Base-by-base conservation (phyloP, 2,888 invertebrate genomes). In the Parnassius glacialis region DNA sequence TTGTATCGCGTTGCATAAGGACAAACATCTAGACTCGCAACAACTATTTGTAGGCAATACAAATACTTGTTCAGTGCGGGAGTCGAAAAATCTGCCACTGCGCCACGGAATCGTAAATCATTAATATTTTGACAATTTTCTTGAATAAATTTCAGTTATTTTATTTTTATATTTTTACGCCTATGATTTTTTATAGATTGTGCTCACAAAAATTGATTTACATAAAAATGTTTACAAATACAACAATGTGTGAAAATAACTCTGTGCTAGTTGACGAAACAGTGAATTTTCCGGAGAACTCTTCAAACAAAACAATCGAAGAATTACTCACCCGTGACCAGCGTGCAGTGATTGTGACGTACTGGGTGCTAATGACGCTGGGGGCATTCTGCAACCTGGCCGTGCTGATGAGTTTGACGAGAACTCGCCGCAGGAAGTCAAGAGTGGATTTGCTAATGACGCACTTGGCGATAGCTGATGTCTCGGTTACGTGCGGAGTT, bases 401-500 rank as follows among this genome's bases (percentile, higher is more conserved):
- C 0, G 95, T 96, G 47, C 93, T 96, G 70, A 83, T 93, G 2
- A 93, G 94, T 0, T 83, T 96, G 57, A 92, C 94, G 61, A 90
- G 93, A 47, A 92, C 93, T 1, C 82, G 95, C 45, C 92, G 94
- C 25, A 85, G 95, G 66, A 94, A 95, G 76, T 95, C 95, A 0
- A 84, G 96, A 42, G 95, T 97, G n/a, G 95, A 95, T 64, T 78
- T 96, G 67, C 93, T 97, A 89, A 96, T 96, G 80, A 93, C 95
- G 59, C 95, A 97, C 77, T 85, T 97, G 57, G 94, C 96, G 0
- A 87, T 95, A 1, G 97, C 97, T 2, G 97, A 97, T 82, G 92
- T 97, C 9, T 93, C 96, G 57, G 96, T 97, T 41, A 95, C 96
- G 0, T 96, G 96, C 74, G 93, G 96, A 57, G 95, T 95, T 85